These are phyloP conservation scores for Vidua chalybeata DNA, from an alignment of 2,113 vertebrate species.

Conservation along the genomic window DNA sequence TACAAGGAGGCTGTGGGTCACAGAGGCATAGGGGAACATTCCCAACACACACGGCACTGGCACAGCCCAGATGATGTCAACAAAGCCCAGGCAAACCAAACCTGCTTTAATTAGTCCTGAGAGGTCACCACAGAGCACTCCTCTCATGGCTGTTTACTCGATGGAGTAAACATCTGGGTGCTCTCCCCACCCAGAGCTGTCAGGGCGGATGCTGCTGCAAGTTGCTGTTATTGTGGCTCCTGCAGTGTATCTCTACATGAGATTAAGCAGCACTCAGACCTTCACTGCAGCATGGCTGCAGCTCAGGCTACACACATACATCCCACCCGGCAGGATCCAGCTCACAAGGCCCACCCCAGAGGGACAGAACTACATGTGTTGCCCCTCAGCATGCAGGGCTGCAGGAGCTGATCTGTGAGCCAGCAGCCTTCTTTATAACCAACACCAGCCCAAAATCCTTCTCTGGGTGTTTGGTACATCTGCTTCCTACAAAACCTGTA, in stretches of 20 bases:
- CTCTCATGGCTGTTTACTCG: background rate
- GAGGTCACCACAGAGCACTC: background rate
- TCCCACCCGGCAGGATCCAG: background rate
- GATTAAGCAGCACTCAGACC: background rate
- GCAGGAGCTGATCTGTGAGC: background rate
- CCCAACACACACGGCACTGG: background rate
- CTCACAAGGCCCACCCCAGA: background rate
- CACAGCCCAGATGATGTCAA: background rate
- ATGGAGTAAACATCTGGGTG: background rate
- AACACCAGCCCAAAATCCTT: background rate
- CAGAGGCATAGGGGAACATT: background rate
- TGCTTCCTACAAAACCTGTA: background rate
- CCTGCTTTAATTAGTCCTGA: slow-evolving; percentile 14
- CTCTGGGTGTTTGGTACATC: background rate
- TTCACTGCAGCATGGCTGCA: background rate
- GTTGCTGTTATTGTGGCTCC: background rate
- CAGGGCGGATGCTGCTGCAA: background rate
- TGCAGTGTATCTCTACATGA: background rate
- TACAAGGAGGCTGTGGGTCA: background rate
- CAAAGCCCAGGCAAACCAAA: background rate
- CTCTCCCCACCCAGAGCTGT: background rate
- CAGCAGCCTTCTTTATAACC: background rate
- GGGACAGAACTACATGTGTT: accelerated
- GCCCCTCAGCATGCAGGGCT: background rate
- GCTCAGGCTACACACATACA: background rate